These are phyloP conservation scores for Macrosiphum euphorbiae DNA, from an alignment of 2,888 invertebrate genomes.

Conservation along the genomic window DNA sequence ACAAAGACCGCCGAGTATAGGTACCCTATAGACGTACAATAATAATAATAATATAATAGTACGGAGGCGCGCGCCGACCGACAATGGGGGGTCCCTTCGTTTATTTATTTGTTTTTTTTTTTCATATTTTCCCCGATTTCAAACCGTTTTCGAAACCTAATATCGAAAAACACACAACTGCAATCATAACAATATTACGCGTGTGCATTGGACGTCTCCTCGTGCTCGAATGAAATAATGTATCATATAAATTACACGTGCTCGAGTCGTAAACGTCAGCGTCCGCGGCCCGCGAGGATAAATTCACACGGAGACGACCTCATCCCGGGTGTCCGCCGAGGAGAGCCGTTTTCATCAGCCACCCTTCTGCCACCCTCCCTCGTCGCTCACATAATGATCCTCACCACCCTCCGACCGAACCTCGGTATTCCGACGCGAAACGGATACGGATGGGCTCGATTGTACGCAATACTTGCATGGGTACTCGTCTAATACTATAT, in stretches of 20 bases:
- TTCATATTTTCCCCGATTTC: background rate
- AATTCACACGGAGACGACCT: slow-evolving; percentile 16
- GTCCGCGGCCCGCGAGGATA: background rate
- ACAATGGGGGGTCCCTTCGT: background rate
- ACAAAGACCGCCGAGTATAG: background rate
- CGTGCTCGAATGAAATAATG: background rate
- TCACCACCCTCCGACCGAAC: background rate
- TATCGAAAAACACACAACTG: background rate
- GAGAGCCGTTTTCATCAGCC: background rate
- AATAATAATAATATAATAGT: no score
- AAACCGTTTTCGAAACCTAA: slow-evolving; percentile 22
- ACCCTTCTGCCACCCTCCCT: background rate
- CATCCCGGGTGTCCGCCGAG: background rate
- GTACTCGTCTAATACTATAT: background rate
- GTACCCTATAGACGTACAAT: background rate
- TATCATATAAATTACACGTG: slow-evolving; percentile 32
- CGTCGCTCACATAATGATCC: background rate
- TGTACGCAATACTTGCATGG: background rate
- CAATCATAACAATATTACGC: slow-evolving; percentile 5
- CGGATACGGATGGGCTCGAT: background rate
- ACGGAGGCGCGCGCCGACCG: slow-evolving; percentile 7
- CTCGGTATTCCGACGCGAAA: background rate
- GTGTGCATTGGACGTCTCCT: background rate
- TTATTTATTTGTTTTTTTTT: slow-evolving; percentile 29
- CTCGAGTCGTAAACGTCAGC: slow-evolving; percentile 32